Conservation (phyloP, 2,888 invertebrate genomes). For the Chrysopilus asiliformis region DNA sequence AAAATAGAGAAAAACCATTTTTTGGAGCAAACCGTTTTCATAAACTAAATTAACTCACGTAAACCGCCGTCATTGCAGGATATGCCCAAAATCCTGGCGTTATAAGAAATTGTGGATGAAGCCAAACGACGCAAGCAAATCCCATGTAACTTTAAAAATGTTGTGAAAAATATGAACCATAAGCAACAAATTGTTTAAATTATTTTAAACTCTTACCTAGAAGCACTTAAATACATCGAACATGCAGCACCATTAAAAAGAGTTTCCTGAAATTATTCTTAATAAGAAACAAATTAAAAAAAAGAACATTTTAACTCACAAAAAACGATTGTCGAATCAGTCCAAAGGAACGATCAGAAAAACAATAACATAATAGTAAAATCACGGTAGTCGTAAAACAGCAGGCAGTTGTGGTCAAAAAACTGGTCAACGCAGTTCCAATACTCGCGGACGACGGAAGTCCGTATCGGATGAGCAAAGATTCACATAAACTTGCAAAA, state of each 20-base stretch:
- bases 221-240: slow-evolving; percentile 63
- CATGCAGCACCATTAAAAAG: slow-evolving; percentile 66
- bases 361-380: slow-evolving; percentile 60
- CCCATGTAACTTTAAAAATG: slow-evolving; percentile 73
- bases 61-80: slow-evolving; percentile 79
- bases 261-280: slow-evolving; percentile 52
- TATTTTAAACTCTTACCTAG: too few species aligned
- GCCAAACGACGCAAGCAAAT: slow-evolving; percentile 59
- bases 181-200: too few species aligned
- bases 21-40: too few species aligned
- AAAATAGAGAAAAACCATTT: slow-evolving; percentile 29
- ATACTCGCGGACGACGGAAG: slow-evolving; percentile 55
- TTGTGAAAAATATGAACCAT: too few species aligned
- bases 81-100: slow-evolving; percentile 67
- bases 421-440: slow-evolving; percentile 67
- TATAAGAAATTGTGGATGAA: slow-evolving; percentile 60
- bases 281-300: slow-evolving; percentile 22
- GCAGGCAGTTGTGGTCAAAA: slow-evolving; percentile 66
- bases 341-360: slow-evolving; percentile 62
- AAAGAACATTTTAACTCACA: slow-evolving; percentile 46
- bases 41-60: slow-evolving; percentile 45
- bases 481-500: slow-evolving; percentile 70
- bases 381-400: slow-evolving; percentile 65
- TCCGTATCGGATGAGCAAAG: slow-evolving; percentile 65
- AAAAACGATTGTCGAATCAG: slow-evolving; percentile 69